Evolutionary conservation across 2,113 vertebrate genomes (phyloP).

Genomic region (Todiramphus saurophagus): DNA sequence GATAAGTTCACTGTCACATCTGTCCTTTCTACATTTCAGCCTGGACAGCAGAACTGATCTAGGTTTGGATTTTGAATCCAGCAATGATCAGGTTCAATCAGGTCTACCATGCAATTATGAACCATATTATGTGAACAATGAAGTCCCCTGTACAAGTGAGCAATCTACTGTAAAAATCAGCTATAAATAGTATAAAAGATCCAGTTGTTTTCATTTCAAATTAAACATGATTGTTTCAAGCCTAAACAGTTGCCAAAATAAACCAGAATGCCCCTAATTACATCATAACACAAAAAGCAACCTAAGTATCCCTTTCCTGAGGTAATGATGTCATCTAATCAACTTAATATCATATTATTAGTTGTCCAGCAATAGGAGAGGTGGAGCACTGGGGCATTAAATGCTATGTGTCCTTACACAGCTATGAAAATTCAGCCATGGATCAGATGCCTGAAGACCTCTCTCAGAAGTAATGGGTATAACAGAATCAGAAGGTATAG

Average conservation of each 20-base stretch:
- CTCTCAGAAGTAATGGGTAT: not conserved
- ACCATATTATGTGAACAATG: not conserved
- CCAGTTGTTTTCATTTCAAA: not conserved
- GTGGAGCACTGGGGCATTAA: not conserved
- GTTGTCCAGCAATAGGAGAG: not conserved
- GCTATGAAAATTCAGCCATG: not conserved
- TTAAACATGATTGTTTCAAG: not conserved
- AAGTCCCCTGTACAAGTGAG: not conserved
- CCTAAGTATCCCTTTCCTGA: not conserved
- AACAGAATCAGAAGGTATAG: fast-evolving
- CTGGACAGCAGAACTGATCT: not conserved
- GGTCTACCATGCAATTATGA: not conserved
- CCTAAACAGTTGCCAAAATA: not conserved
- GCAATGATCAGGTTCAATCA: not conserved
- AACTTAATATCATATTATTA: not conserved
- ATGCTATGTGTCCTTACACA: not conserved
- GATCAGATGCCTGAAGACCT: not conserved
- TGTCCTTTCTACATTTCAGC: not conserved
- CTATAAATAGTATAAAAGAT: not conserved
- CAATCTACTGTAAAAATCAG: not conserved
- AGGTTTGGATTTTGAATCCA: not conserved
- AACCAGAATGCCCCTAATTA: not conserved
- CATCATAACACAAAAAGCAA: not conserved
- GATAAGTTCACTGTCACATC: not conserved
- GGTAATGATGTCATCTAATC: not conserved